Evolutionary conservation across 2,888 invertebrate genomes (phyloP).

Genomic region (Metallyticus violacea): DNA sequence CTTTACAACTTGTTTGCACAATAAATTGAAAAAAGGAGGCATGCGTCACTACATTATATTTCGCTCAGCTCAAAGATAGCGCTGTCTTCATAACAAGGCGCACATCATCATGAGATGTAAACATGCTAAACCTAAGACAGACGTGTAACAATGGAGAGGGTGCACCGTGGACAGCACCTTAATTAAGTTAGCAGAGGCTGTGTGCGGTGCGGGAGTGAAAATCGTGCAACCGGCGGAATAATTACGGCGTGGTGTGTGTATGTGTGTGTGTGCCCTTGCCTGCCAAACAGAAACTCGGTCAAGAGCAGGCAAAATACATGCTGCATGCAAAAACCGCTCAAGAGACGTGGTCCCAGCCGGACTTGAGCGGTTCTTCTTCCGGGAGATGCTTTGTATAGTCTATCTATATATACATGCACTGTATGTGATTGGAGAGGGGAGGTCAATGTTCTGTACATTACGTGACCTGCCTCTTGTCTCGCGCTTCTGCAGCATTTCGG

Average conservation of each 20-base stretch:
- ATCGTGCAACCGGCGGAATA: constrained; percentile 28
- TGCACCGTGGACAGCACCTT: not conserved
- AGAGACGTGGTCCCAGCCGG: constrained; percentile 23
- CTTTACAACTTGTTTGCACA: no score
- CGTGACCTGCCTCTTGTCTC: constrained; percentile 20
- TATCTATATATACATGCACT: constrained; percentile 29
- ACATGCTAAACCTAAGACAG: no score
- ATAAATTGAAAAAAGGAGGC: no score
- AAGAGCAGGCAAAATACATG: constrained; percentile 28
- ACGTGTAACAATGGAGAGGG: constrained; percentile 2
- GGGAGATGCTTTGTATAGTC: constrained; percentile 12
- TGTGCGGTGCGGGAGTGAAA: constrained; percentile 6
- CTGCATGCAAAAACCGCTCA: constrained; percentile 28
- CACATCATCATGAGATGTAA: no score
- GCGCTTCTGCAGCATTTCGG: not conserved
- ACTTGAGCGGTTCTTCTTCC: constrained; percentile 21
- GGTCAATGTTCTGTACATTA: constrained; percentile 24
- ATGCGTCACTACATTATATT: no score
- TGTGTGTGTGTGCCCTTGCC: constrained; percentile 23
- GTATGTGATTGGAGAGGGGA: constrained; percentile 29
- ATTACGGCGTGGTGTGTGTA: constrained; percentile 16
- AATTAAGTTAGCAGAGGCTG: constrained; percentile 5
- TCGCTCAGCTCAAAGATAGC: no score
- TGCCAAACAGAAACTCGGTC: constrained; percentile 34
- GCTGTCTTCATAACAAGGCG: no score